Percentiles rank a stretch among this genome's conserved stretches.
Conservation (phyloP, 2,888 invertebrate genomes). For the Ceraclea dissimilis region DNA sequence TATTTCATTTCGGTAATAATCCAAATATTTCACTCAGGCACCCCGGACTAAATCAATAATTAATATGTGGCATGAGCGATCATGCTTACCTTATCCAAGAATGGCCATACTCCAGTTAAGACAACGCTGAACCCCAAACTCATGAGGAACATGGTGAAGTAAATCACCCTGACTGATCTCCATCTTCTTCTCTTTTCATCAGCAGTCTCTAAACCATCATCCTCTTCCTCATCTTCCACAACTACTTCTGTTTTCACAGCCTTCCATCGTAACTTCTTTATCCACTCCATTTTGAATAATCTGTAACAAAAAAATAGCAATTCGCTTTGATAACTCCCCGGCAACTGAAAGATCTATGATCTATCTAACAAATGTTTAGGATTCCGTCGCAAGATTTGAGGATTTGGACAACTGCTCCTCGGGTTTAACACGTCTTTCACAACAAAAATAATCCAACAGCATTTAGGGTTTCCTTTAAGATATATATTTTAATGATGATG, state of each 20-base stretch:
- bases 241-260: conserved; percentile 5
- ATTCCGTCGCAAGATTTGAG: too few relatives aligned
- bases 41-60: too few relatives aligned
- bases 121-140: conserved; percentile 82
- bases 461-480: too few relatives aligned
- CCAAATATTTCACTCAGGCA: too few relatives aligned
- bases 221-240: conserved; percentile 13
- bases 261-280: conserved; percentile 14
- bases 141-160: conserved; percentile 87
- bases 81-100: conserved; percentile 66
- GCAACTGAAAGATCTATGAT: too few relatives aligned
- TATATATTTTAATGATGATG: too few relatives aligned
- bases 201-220: conserved; percentile 57
- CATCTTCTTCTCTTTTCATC: conserved; percentile 62
- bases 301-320: not conserved
- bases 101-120: conserved; percentile 83
- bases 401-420: too few relatives aligned
- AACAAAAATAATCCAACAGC: too few relatives aligned
- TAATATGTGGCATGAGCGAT: too few relatives aligned
- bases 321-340: not conserved
- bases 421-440: too few relatives aligned
- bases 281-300: conserved; percentile 16
- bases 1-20: too few relatives aligned
- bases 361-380: too few relatives aligned
- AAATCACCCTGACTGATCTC: conserved; percentile 73